phyloP scores from a whole-genome alignment of 1,140 invertebrate species.

The Sarcophaga peregrina region DNA sequence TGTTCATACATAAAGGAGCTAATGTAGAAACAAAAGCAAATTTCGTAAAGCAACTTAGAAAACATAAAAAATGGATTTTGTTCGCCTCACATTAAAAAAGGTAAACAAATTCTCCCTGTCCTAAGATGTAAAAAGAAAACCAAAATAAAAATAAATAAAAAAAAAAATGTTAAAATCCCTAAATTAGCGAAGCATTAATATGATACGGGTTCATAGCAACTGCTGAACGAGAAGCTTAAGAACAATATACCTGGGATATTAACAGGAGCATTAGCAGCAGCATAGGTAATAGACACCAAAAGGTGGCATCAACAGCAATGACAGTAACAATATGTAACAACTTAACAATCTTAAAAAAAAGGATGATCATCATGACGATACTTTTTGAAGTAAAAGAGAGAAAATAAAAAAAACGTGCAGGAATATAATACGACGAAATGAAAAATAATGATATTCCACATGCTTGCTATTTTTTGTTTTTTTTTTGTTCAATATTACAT shows the following conservation, averaged over 20 bases:
- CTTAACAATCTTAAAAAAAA: constrained; percentile 25
- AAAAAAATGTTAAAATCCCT: constrained; percentile 22
- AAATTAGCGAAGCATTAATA: constrained; percentile 35
- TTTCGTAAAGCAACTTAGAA: too few relatives aligned
- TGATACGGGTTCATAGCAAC: constrained; percentile 30
- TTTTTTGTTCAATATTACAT: constrained; percentile 34
- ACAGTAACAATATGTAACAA: constrained; percentile 40
- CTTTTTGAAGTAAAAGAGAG: not conserved
- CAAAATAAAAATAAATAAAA: constrained; percentile 18
- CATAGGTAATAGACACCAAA: not conserved
- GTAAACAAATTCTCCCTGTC: not conserved
- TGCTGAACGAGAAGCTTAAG: not conserved
- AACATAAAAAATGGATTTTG: too few relatives aligned
- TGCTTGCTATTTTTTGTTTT: constrained; percentile 19
- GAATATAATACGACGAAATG: constrained; percentile 33
- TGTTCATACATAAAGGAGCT: too few relatives aligned
- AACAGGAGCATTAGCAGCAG: not conserved
- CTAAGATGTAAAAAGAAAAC: not conserved
- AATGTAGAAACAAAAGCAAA: too few relatives aligned
- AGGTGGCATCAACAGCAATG: not conserved
- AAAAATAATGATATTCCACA: constrained; percentile 28
- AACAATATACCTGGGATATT: not conserved
- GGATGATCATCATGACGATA: not conserved
- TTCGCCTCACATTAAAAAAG: not conserved
- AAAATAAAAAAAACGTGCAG: not conserved